Evolutionary conservation across 35 echinoderm and acorn worm genomes (phyloP), one percentile per base, ranked within the genome.

Genomic region (Anneissia japonica): DNA sequence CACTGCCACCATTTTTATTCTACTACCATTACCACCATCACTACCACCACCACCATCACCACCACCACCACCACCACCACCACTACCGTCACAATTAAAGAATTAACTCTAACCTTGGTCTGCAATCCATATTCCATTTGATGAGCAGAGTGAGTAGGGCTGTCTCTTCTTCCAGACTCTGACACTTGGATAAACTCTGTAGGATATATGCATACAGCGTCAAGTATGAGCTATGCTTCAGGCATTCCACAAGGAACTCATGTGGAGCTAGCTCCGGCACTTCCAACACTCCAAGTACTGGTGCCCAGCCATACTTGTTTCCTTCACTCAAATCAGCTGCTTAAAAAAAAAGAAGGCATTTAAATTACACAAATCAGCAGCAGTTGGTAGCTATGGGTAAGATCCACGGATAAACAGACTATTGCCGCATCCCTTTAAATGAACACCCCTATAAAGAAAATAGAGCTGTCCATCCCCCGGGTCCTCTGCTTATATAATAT

Each of bases 211-310:
- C 96, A 87, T 86, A 99, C 38, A 99, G 72, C 6, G 92, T 99
- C 36, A 99, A 84, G 83, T 88, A 91, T 37, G 85, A 72, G 11
- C 92, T 90, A 16, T 79, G 56, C 76, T 92, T 84, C 30, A 84
- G 46, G 30, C 96, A 89, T 64, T 93, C 92, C 45, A 3, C 74
- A 0, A 99, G 43, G 80, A 99, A 99, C 76, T 93, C 89, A 51
- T 99, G 82, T 77, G 91, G 92, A 46, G 96, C 88, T 35, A 99
- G 89, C 74, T 99, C 89, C 14, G 96, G 96, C 0, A 99, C 77
- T 36, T 99, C 86, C 19, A 99, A 84, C 31, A 86, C 83, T 30
- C 46, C 73, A 9, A 94, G 51, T 0, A 99, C 79, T 21, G 34
- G 37, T 19, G 84, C 83, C 96, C 96, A 99, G 30, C 96, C 96